Conservation (phyloP, 2,113 vertebrate species). For the Phodopus roborovskii region DNA sequence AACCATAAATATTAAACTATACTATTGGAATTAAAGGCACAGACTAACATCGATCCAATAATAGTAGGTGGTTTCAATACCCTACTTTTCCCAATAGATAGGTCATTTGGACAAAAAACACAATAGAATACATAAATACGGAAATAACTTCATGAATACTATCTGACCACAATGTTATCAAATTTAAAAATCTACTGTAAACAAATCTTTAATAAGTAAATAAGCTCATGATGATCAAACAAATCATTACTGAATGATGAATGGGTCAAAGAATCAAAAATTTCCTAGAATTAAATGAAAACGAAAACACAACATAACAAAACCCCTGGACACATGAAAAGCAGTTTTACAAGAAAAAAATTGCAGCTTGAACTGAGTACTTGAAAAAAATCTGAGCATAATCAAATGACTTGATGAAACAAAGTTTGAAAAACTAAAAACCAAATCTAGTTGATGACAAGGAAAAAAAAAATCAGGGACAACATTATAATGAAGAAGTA, state of each 20-base stretch:
- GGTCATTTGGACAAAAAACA: background rate
- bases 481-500: too few relatives aligned
- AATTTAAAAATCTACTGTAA: background rate
- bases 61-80: background rate
- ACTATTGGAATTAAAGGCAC: background rate
- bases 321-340: background rate
- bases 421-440: too few relatives aligned
- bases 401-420: too few relatives aligned
- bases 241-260: background rate
- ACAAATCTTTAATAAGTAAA: background rate
- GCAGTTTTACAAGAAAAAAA: background rate
- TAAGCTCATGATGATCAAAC: background rate
- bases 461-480: too few relatives aligned
- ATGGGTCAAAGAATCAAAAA: background rate
- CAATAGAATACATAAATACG: background rate
- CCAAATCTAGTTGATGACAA: too few relatives aligned
- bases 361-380: background rate
- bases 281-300: background rate
- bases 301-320: background rate
- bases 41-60: background rate
- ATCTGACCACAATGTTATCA: background rate
- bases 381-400: background rate
- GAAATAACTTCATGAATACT: background rate
- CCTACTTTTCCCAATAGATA: background rate
- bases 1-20: background rate